Base-by-base conservation (phyloP, 2,113 vertebrate genomes). In the Naja naja region DNA sequence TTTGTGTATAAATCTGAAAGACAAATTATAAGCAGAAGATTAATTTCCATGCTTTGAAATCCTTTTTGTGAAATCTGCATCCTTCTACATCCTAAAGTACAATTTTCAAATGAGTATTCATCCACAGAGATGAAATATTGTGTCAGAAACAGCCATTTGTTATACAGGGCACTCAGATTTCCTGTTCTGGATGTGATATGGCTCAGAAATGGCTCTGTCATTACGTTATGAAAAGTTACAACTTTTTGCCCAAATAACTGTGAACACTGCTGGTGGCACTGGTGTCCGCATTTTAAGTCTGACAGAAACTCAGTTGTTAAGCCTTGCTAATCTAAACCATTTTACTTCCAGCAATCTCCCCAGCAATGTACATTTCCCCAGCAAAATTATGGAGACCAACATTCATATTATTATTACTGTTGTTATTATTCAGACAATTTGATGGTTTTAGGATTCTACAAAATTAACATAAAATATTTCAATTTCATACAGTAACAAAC, bases 391-490 rank as follows among this genome's bases (percentile, higher is more conserved):
- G 49, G 58, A 30, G 92, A 25, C 92, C 86, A 91, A 94, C 95
- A 92, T 60, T 0, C 0, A 43, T 94, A 92, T 93, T 95, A 92
- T 55, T 90, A 92, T 47, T 47, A 7, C 3, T 20, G 2, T 10
- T n/a, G 11, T 20, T 43, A 27, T 27, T 55, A 23, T 89, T 9
- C 43, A 6, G 22, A 23, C 16, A 88, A 45, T 39, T 25, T 89
- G 11, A 56, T 43, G 54, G 8, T 22, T 54, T 88, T 34, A 8
- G 30, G 22, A 88, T 54, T 34, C 52, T 90, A 74, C 94, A 96
- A 91, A 96, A 95, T 93, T 90, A 95, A 96, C 60, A 85, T 87
- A 94, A 93, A 93, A 92, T 95, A 89, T 56, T 94, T 96, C 92
- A 94, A 86, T 92, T 85, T 93, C 95, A 92, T 95, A 91, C 91